Evolutionary conservation across 2,797 vertebrate species (phyloP).

Genomic region (Eremophila alpestris): DNA sequence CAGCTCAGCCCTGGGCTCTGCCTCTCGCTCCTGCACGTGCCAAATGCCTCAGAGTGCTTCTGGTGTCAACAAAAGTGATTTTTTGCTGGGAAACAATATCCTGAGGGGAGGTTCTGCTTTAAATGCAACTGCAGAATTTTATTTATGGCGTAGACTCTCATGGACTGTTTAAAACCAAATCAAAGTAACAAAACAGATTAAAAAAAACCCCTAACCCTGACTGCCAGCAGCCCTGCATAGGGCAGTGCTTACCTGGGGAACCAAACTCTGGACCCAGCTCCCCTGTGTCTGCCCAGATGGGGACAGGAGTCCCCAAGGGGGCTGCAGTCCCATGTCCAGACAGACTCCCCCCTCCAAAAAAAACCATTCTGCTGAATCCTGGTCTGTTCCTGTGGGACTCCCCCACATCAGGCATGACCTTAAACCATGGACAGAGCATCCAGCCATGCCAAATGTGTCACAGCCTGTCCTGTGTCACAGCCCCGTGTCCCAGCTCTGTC

Average conservation of each 20-base stretch:
- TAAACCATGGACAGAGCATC: background rate
- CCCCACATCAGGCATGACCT: rapidly evolving
- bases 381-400: rapidly evolving
- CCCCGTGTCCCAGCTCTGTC: too few relatives aligned
- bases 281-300: background rate
- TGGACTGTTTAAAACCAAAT: background rate
- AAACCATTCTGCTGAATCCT: background rate
- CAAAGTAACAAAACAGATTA: background rate
- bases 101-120: background rate
- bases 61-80: background rate
- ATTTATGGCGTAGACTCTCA: background rate
- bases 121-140: background rate
- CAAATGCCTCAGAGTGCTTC: background rate
- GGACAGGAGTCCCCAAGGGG: background rate
- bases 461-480: background rate
- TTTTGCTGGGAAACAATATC: background rate
- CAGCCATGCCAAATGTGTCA: background rate
- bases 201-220: too few relatives aligned
- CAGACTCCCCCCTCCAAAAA: background rate
- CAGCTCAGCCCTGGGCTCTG: background rate
- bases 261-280: background rate
- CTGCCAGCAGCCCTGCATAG: background rate
- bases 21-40: background rate
- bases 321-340: background rate
- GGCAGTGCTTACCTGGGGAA: background rate